phyloP scores from a whole-genome alignment of 1,140 invertebrate genomes.

The Micrasema minimum region DNA sequence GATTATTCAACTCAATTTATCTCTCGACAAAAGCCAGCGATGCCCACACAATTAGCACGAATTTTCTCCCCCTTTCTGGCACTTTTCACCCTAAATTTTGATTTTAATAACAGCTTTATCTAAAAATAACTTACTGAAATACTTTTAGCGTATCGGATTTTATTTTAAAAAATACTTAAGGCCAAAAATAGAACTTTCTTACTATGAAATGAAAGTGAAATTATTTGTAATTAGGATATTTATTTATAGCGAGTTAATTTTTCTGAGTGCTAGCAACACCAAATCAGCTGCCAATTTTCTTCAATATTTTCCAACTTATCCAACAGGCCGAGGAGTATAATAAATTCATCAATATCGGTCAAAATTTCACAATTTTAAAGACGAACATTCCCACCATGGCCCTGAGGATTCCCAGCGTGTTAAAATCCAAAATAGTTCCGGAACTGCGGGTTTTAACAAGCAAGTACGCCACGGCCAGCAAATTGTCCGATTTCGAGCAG shows the following conservation, averaged over 20 bases:
- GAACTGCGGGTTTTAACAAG: slow-evolving; percentile 57
- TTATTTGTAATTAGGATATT: too few species aligned
- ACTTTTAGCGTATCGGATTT: neutral
- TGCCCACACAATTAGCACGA: slow-evolving; percentile 53
- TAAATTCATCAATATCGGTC: neutral
- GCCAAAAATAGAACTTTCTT: neutral
- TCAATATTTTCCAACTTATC: slow-evolving; percentile 13
- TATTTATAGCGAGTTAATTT: too few species aligned
- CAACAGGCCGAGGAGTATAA: slow-evolving; percentile 20
- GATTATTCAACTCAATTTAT: slow-evolving; percentile 66
- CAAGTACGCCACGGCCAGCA: slow-evolving; percentile 58
- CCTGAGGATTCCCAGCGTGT: slow-evolving; percentile 57
- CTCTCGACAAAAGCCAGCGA: slow-evolving; percentile 65
- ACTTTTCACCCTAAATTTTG: slow-evolving; percentile 23
- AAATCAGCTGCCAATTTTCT: slow-evolving; percentile 24
- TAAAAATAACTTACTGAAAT: neutral
- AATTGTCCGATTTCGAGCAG: slow-evolving; percentile 72
- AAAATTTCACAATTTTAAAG: neutral
- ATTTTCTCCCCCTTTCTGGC: slow-evolving; percentile 26
- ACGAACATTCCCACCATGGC: slow-evolving; percentile 56
- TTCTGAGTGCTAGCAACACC: neutral
- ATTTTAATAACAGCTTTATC: too few species aligned
- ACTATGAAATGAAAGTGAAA: too few species aligned
- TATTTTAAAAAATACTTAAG: neutral
- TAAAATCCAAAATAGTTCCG: slow-evolving; percentile 59